Percentiles rank a stretch among this genome's conserved stretches.
Conservation (phyloP, 2,888 invertebrate species). For the Drosophila stalkeri region DNA sequence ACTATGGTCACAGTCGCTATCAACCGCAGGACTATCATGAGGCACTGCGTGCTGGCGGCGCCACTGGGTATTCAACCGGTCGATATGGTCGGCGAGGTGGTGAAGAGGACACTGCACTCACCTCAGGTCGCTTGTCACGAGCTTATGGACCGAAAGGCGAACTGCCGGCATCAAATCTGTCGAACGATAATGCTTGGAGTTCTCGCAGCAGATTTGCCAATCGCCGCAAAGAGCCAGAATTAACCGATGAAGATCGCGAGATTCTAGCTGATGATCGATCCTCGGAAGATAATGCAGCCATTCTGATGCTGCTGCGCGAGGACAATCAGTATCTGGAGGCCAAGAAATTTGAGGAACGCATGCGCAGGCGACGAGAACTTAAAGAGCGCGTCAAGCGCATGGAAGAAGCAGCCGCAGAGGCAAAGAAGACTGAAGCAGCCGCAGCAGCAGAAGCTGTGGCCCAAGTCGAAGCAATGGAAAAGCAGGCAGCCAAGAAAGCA, state of each 20-base stretch:
- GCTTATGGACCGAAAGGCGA: conserved; percentile 78
- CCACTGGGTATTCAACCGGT: conserved; percentile 69
- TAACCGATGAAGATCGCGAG: conserved; percentile 83
- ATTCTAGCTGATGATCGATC: conserved; percentile 85
- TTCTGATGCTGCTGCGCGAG: conserved; percentile 84
- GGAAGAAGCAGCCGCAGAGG: conserved; percentile 86
- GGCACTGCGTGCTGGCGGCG: conserved; percentile 73
- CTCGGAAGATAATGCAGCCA: conserved; percentile 87
- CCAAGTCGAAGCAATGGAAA: conserved; percentile 31
- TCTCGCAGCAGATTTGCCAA: conserved; percentile 80
- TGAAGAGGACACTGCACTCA: conserved; percentile 58
- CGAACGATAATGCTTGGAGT: conserved; percentile 49
- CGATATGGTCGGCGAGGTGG: conserved; percentile 74
- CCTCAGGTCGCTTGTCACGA: conserved; percentile 48
- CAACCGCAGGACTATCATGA: conserved; percentile 82
- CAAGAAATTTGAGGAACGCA: conserved; percentile 88
- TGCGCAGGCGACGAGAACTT: conserved; percentile 92
- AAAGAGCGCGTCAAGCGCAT: conserved; percentile 94
- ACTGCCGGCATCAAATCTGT: conserved; percentile 43
- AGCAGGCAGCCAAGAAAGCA: conserved; percentile 28
- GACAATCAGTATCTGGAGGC: conserved; percentile 85
- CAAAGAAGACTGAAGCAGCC: conserved; percentile 87
- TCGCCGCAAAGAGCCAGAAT: conserved; percentile 70
- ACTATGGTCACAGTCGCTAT: conserved; percentile 75
- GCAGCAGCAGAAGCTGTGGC: conserved; percentile 84